phyloP scores from a whole-genome alignment of 2,797 vertebrate species.

The Gallinago solitaria region DNA sequence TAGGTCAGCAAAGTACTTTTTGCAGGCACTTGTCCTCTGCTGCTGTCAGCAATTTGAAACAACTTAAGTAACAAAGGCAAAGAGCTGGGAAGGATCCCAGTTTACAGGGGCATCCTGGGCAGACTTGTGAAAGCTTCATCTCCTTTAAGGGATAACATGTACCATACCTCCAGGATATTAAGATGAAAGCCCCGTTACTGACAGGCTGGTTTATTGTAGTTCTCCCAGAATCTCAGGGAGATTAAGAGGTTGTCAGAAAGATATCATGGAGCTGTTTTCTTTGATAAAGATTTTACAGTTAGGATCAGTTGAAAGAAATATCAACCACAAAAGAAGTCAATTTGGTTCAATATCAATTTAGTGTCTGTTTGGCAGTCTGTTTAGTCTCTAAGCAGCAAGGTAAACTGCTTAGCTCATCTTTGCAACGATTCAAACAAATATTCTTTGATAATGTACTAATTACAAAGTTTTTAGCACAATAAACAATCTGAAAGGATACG shows the following conservation, averaged over 20 bases:
- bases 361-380: background rate
- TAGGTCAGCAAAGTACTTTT: background rate
- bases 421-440: background rate
- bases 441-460: background rate
- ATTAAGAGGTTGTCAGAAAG: constrained; percentile 31
- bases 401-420: background rate
- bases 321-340: constrained; percentile 3
- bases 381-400: background rate
- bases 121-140: background rate
- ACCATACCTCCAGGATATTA: background rate
- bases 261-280: constrained; percentile 7
- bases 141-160: background rate
- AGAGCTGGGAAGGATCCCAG: background rate
- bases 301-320: constrained; percentile 40
- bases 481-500: background rate
- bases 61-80: background rate
- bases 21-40: background rate
- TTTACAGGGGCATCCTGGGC: background rate
- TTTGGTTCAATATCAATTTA: background rate
- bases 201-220: background rate
- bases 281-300: constrained; percentile 50
- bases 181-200: background rate
- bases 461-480: background rate
- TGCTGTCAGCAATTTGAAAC: background rate
- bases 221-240: background rate